Conservation (phyloP, 30 jellyfish, hydroid and myxozoan species). For the Hydractinia symbiolongicarpus region DNA sequence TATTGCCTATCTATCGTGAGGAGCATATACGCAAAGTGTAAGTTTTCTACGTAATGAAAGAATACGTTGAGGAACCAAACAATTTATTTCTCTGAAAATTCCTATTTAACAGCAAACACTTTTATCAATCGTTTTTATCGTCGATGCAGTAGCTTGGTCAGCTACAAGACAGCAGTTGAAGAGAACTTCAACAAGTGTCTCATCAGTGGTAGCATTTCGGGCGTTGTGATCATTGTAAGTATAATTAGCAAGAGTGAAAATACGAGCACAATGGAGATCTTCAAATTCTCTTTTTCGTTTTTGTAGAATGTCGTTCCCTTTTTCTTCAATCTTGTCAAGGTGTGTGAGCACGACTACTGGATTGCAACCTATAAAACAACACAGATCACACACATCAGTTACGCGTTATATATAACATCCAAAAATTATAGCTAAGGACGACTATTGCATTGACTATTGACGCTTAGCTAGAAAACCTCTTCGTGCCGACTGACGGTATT, state of each 20-base stretch:
- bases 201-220: conserved; percentile 15
- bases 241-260: conserved; percentile 24
- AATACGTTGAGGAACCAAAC: no score
- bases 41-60: no score
- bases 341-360: conserved; percentile 39
- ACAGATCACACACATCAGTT: neutral
- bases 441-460: no score
- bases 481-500: no score
- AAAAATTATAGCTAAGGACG: no score
- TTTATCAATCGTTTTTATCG: conserved; percentile 7
- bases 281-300: conserved; percentile 24
- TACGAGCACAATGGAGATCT: conserved; percentile 27
- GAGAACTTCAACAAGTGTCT: conserved; percentile 9
- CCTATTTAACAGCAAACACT: conserved; percentile 5
- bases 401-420: no score
- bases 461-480: no score
- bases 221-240: conserved; percentile 7
- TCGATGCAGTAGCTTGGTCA: conserved; percentile 21
- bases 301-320: conserved; percentile 2
- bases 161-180: conserved; percentile 39
- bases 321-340: neutral
- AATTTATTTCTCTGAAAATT: neutral
- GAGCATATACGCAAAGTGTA: no score
- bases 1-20: no score
- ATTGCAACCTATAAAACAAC: conserved; percentile 7